Base-by-base conservation (phyloP, 2,888 invertebrate genomes). In the Colletes collaris region DNA sequence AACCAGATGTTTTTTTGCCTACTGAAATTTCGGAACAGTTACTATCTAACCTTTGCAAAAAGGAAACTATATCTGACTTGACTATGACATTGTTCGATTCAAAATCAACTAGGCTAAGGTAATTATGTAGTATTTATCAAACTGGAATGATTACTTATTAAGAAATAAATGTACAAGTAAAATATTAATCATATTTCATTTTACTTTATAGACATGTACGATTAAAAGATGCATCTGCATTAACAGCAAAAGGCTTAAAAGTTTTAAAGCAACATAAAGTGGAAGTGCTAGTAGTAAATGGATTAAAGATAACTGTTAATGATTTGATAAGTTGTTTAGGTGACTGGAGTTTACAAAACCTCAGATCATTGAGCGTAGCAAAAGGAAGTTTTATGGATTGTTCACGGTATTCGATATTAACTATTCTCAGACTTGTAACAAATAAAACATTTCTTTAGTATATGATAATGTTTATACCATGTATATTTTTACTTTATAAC, bases 271-370 rank as follows among this genome's bases (percentile, higher is more conserved):
- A 94, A 74, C 96, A 96, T 91, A 95, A 95, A 91, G 94, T 96
- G 72, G 92, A 93, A 58, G 94, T 95, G 89, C 92, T 96, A 81
- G 95, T 95, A 90, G 95, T 95, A 70, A 94, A 94, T 76, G 94
- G 94, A 79, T 92, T 95, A 81, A 94, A 94, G 82, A 93, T 94
- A 10, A 94, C 95, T 56, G 94, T 95, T 70, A 95, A 95, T 90
- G 95, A 95, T 88, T 93, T 95, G 76, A 95, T 96, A 85, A 95
- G 95, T 77, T 96, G 95, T 91, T 93, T 96, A 74, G 95, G 95
- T 70, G 95, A 95, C 84, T 96, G 96, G 95, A 95, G 95, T 50
- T 89, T 95, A 76, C 93, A 94, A 79, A 95, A 96, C 92, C 92
- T 96, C 72, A 93, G 94, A 59, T 93, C 94, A 58, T 93, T 95